Evolutionary conservation across 1,140 invertebrate genomes (phyloP).

Genomic region (Amphibalanus amphitrite): DNA sequence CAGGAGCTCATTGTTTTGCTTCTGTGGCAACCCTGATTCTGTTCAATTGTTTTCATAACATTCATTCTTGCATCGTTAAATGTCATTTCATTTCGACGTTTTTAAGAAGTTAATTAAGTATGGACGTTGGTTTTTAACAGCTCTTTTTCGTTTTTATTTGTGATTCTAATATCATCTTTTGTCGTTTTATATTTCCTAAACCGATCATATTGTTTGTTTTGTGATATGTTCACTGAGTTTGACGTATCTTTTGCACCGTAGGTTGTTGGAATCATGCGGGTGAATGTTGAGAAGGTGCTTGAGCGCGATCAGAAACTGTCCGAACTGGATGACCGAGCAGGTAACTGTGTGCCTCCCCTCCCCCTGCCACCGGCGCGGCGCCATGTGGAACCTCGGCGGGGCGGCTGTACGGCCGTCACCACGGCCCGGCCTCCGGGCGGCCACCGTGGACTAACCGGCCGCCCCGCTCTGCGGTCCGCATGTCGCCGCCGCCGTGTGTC

Average conservation of each 20-base stretch:
- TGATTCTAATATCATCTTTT: too few species aligned
- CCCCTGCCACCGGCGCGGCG: background rate
- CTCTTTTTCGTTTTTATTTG: too few species aligned
- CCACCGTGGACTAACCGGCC: background rate
- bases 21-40: too few species aligned
- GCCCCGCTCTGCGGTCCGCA: background rate
- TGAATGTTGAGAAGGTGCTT: constrained; percentile 96
- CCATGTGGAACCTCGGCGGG: background rate
- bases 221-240: background rate
- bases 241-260: constrained; percentile 24
- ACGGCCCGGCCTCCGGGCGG: too few species aligned
- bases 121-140: too few species aligned
- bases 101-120: too few species aligned
- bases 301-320: constrained; percentile 95
- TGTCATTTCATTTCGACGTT: too few species aligned
- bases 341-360: constrained; percentile 24
- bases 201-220: background rate
- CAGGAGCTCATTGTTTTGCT: too few species aligned
- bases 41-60: too few species aligned
- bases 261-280: constrained; percentile 93
- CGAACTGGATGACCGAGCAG: constrained; percentile 62
- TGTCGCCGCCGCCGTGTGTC: background rate
- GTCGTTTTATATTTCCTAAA: too few species aligned
- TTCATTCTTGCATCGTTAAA: too few species aligned
- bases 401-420: too few species aligned